Conservation (phyloP, 2,888 invertebrate genomes). For the Yponomeuta sedellus region DNA sequence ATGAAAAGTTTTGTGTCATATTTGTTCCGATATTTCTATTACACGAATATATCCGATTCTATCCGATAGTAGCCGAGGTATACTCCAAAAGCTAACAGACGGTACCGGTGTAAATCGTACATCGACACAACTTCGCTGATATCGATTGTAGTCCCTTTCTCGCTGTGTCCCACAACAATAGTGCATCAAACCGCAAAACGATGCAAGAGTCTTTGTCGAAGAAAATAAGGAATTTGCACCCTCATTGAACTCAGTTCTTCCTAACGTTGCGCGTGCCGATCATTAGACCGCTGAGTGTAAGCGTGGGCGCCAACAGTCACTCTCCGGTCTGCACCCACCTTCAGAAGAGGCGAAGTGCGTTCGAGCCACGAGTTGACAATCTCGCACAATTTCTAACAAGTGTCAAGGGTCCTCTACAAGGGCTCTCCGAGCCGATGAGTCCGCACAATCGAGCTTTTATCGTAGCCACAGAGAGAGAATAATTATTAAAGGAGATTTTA, state of each 20-base stretch:
- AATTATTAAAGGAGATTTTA: conserved; percentile 39
- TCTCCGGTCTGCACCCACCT: background rate
- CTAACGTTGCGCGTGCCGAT: background rate
- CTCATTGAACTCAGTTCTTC: background rate
- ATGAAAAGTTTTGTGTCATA: too few relatives aligned
- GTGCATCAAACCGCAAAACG: too few relatives aligned
- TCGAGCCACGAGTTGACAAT: conserved; percentile 55
- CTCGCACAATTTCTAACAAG: conserved; percentile 59
- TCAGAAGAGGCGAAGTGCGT: conserved; percentile 27
- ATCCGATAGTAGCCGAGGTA: too few relatives aligned
- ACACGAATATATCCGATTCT: too few relatives aligned
- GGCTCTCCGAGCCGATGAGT: conserved; percentile 42
- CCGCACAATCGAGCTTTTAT: conserved; percentile 51
- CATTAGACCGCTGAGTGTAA: background rate
- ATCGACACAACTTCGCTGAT: too few relatives aligned
- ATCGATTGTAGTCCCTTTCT: too few relatives aligned
- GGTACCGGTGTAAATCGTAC: too few relatives aligned
- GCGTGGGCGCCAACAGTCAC: background rate
- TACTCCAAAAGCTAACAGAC: too few relatives aligned
- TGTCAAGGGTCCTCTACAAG: conserved; percentile 42
- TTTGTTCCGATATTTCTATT: too few relatives aligned
- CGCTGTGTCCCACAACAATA: too few relatives aligned
- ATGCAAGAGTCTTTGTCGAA: background rate
- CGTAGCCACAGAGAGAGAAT: conserved; percentile 45
- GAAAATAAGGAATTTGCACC: background rate